These are phyloP conservation scores for Colossoma macropomum DNA, from an alignment of 2,113 vertebrate genomes.

Conservation along the genomic window DNA sequence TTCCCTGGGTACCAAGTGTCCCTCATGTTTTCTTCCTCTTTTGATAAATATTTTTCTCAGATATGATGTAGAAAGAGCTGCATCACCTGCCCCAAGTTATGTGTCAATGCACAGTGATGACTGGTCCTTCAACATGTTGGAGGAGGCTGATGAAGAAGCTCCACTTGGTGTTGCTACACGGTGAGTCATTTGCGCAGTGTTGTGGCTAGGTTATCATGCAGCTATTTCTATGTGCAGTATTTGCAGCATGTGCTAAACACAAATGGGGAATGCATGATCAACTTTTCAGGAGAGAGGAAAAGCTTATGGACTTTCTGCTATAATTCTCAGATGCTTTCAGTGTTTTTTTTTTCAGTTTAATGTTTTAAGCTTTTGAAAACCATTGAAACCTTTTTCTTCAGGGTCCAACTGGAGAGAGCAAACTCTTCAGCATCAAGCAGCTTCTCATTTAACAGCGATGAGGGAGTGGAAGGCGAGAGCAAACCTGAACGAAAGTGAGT, in stretches of 20 bases:
- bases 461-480: not conserved
- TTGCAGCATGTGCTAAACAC: not conserved
- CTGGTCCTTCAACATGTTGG: not conserved
- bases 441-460: conserved; percentile 37
- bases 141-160: not conserved
- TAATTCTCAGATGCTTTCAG: not conserved
- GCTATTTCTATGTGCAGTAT: too few relatives aligned
- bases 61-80: conserved; percentile 36
- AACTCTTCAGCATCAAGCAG: conserved; percentile 49
- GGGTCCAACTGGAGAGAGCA: conserved; percentile 39
- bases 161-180: not conserved
- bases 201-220: not conserved
- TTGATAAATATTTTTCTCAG: conserved; percentile 10
- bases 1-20: not conserved
- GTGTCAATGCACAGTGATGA: conserved; percentile 53
- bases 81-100: conserved; percentile 59
- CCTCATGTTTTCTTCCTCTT: not conserved
- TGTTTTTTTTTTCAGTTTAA: not conserved
- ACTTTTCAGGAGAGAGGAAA: not conserved
- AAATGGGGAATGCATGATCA: not conserved
- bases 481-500: conserved; percentile 44
- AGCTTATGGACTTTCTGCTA: not conserved
- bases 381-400: conserved; percentile 13
- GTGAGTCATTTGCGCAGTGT: not conserved
- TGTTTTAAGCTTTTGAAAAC: not conserved